Conservation (phyloP, 2,888 invertebrate species). For the Leucophora obtusa region DNA sequence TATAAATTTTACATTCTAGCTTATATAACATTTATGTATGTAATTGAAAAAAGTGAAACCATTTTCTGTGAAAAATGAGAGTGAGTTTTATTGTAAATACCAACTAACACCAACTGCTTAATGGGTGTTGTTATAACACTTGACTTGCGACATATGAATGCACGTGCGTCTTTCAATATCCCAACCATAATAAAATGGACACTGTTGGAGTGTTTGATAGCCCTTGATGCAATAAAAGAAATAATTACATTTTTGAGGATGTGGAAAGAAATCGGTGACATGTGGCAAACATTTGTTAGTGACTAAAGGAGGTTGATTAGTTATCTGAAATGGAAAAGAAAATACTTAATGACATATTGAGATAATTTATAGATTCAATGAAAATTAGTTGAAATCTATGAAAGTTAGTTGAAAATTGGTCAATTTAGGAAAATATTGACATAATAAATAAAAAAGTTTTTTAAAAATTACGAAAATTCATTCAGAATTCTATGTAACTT, state of each 20-base stretch:
- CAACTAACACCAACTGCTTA: neutral
- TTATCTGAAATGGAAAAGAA: slow-evolving; percentile 35
- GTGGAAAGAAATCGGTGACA: slow-evolving; percentile 75
- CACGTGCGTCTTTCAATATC: slow-evolving; percentile 74
- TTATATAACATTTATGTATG: no score
- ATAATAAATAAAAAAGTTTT: no score
- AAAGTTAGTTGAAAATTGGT: no score
- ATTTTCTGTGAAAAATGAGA: no score
- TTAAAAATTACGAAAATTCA: no score
- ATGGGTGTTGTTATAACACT: slow-evolving; percentile 68
- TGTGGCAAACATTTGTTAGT: slow-evolving; percentile 71
- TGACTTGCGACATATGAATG: slow-evolving; percentile 72
- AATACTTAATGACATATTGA: neutral
- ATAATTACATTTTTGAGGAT: slow-evolving; percentile 76
- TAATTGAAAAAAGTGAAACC: no score
- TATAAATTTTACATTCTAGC: no score
- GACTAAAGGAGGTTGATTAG: slow-evolving; percentile 37
- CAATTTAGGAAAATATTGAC: no score
- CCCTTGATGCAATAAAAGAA: slow-evolving; percentile 77
- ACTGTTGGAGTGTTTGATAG: slow-evolving; percentile 76
- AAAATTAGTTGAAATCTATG: no score
- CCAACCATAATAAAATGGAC: slow-evolving; percentile 77
- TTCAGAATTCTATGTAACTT: no score
- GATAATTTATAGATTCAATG: no score
- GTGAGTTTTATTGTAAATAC: no score